Percentiles rank a stretch among this genome's conserved stretches.
phyloP scores from a whole-genome alignment of 2,888 invertebrate genomes.

The Taenaris catops region DNA sequence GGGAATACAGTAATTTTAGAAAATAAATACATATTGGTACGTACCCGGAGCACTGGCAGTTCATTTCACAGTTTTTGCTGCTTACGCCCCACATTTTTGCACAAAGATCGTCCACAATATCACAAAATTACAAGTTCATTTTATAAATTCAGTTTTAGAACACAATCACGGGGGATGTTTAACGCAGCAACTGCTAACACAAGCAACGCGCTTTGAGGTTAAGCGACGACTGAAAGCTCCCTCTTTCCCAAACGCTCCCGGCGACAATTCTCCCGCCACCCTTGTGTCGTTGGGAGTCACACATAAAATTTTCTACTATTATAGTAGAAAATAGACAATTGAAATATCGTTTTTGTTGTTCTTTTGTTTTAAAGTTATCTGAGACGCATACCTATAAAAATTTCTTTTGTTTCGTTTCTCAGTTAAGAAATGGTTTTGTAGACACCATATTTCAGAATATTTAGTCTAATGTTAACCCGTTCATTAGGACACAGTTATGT shows the following conservation, averaged over 20 bases:
- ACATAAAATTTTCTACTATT: slow-evolving; percentile 35
- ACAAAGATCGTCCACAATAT: slow-evolving; percentile 9
- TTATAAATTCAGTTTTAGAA: slow-evolving; percentile 6
- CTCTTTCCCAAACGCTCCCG: slow-evolving; percentile 17
- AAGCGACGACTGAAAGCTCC: slow-evolving; percentile 18
- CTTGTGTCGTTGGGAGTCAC: slow-evolving; percentile 32
- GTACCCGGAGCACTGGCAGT: slow-evolving; percentile 71
- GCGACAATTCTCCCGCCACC: slow-evolving; percentile 33
- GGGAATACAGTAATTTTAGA: too few relatives aligned
- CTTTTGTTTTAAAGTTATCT: too few relatives aligned
- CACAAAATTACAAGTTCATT: slow-evolving; percentile 19
- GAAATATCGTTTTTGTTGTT: too few relatives aligned
- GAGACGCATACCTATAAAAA: too few relatives aligned
- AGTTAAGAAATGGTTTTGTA: too few relatives aligned
- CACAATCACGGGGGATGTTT: slow-evolving; percentile 1
- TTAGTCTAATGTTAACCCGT: too few relatives aligned
- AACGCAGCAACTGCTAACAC: not conserved
- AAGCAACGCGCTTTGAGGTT: slow-evolving; percentile 1
- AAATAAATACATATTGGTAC: too few relatives aligned
- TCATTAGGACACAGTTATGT: too few relatives aligned
- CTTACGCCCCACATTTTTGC: slow-evolving; percentile 64
- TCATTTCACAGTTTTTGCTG: slow-evolving; percentile 57
- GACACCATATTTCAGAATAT: too few relatives aligned
- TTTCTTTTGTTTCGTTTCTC: too few relatives aligned
- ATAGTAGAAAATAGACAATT: slow-evolving; percentile 46